Base-by-base conservation (phyloP, 2,888 invertebrate genomes). In the Dryomyza anilis region DNA sequence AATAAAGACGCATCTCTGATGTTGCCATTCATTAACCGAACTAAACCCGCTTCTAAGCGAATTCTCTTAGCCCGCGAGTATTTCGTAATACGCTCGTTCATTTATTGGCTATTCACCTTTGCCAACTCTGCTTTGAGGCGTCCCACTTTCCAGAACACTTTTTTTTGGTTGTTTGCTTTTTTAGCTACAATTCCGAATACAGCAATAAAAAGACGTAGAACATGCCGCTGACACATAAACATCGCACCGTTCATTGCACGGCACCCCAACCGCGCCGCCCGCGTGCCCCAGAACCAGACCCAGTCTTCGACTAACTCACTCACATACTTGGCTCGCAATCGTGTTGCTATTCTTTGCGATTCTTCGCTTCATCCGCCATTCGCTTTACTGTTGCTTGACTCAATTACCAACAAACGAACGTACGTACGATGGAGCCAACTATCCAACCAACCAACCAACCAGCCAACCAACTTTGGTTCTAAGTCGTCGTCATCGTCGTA, bases 31-130 rank as follows among this genome's bases (percentile, higher is more conserved):
- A n/a, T n/a, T n/a, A n/a, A n/a, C n/a, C n/a, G n/a, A n/a, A n/a
- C n/a, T n/a, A n/a, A n/a, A n/a, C n/a, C n/a, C n/a, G 33, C 33
- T 33, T 33, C 33, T n/a, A n/a, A 39, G 7, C 6, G 39, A 39
- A 39, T 39, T 39, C 39, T 7, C 39, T 7, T 12, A 39, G 39
- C 39, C 39, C 7, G 3, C 7, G 39, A 39, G 39, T 5, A 7
- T 39, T 39, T 39, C 39, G 39, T 39, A 39, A 39, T 39, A 12
- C 19, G 30, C 58, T 21, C 14, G 21, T 19, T 21, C 46, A 58
- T 48, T 33, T 46, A 43, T 74, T 81, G 82, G 82, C 80, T 81
- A 80, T 81, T 81, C 81, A 81, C 81, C 82, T 81, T 72, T 74
- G 69, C 66, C 45, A 56, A 64, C 63, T 66, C 30, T 63, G 66